Percentiles rank a stretch among this genome's conserved stretches.
These are phyloP conservation scores for Allophyes oxyacanthae DNA, from an alignment of 2,888 invertebrate genomes.

Conservation along the genomic window DNA sequence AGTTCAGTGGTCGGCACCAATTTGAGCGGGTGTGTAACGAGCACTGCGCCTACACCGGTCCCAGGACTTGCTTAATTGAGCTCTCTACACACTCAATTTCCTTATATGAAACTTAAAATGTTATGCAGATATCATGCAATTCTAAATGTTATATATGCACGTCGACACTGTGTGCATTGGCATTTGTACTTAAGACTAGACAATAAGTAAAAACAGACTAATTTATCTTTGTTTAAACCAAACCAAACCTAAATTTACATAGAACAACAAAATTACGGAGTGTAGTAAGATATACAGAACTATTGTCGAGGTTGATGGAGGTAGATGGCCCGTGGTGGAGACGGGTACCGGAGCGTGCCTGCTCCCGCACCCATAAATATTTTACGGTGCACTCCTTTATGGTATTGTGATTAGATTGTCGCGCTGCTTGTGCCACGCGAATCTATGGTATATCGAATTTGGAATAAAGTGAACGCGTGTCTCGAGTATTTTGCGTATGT, in stretches of 20 bases:
- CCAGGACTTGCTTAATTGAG: constrained; percentile 79
- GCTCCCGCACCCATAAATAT: constrained; percentile 80
- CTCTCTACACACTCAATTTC: constrained; percentile 70
- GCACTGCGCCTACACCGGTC: constrained; percentile 74
- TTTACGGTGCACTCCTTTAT: constrained; percentile 83
- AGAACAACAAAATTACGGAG: constrained; percentile 43
- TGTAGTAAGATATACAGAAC: constrained; percentile 47
- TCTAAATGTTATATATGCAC: constrained; percentile 3
- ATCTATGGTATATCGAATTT: constrained; percentile 79
- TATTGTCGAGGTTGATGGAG: constrained; percentile 59
- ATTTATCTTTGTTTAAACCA: constrained; percentile 42
- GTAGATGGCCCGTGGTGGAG: constrained; percentile 65
- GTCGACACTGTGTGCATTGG: not conserved
- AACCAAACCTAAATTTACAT: constrained; percentile 49
- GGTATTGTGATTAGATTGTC: constrained; percentile 83
- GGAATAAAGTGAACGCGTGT: constrained; percentile 71
- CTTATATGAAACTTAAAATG: constrained; percentile 65
- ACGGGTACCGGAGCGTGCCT: constrained; percentile 77
- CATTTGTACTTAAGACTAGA: not conserved
- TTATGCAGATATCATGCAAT: constrained; percentile 48
- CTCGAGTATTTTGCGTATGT: constrained; percentile 60
- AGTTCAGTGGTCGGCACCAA: constrained; percentile 80
- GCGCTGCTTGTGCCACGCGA: constrained; percentile 70
- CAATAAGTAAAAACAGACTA: constrained; percentile 23
- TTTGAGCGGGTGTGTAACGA: constrained; percentile 81